phyloP scores from a whole-genome alignment of 2,888 invertebrate genomes.

The Galerucella nymphaeae region DNA sequence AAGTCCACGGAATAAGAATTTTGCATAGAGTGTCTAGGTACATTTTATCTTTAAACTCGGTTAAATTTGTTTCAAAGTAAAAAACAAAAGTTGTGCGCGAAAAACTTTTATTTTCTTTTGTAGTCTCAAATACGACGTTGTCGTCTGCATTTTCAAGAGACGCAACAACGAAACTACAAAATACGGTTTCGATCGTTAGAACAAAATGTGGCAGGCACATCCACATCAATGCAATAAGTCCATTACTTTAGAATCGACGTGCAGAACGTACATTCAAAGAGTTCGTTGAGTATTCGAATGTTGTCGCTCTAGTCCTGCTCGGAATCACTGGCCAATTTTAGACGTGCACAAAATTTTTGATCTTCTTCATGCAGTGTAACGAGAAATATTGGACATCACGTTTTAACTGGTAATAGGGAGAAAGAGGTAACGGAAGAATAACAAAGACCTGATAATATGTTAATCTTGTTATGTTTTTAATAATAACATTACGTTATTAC shows the following conservation, averaged over 20 bases:
- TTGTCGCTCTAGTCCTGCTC: conserved; percentile 51
- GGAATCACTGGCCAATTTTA: conserved; percentile 54
- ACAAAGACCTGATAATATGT: conserved; percentile 20
- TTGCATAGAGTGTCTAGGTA: neutral
- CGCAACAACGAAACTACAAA: conserved; percentile 26
- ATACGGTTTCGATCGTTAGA: conserved; percentile 29
- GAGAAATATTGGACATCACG: conserved; percentile 32
- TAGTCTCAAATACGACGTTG: conserved; percentile 27
- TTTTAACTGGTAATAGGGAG: conserved; percentile 24
- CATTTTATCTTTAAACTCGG: conserved; percentile 16
- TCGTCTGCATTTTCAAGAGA: conserved; percentile 24
- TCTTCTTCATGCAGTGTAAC: conserved; percentile 31
- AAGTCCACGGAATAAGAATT: neutral
- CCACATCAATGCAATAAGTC: conserved; percentile 44
- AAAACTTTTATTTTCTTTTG: conserved; percentile 30
- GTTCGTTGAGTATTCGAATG: conserved; percentile 51
- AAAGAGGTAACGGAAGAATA: conserved; percentile 11
- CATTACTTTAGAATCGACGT: conserved; percentile 44
- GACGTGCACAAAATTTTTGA: conserved; percentile 55
- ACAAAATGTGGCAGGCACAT: conserved; percentile 36
- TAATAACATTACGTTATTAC: neutral
- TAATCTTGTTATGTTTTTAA: neutral
- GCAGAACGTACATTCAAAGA: conserved; percentile 46
- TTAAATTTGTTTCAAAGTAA: conserved; percentile 22
- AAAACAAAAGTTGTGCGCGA: conserved; percentile 12